These are phyloP conservation scores for Channa maculata DNA, from an alignment of 2,113 vertebrate species.

Conservation along the genomic window DNA sequence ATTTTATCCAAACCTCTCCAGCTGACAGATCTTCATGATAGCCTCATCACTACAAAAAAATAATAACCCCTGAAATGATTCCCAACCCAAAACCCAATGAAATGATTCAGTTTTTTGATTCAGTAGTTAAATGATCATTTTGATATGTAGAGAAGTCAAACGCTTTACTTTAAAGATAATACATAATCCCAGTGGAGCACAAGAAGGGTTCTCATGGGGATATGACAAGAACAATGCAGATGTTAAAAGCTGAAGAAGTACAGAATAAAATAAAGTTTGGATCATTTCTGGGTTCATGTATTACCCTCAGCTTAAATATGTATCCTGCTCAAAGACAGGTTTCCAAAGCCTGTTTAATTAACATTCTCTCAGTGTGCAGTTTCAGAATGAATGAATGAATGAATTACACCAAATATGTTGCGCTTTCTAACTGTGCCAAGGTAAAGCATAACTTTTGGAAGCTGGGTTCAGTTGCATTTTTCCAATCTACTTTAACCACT, in stretches of 20 bases:
- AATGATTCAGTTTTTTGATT: no score
- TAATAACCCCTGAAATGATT: no score
- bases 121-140: no score
- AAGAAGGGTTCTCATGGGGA: conserved; percentile 39
- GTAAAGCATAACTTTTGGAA: no score
- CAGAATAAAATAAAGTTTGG: neutral
- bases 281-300: neutral
- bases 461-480: no score
- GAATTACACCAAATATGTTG: no score
- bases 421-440: no score
- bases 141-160: neutral
- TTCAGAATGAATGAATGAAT: no score
- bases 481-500: no score
- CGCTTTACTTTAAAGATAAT: conserved; percentile 17
- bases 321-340: neutral
- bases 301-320: neutral
- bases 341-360: neutral
- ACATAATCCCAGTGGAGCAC: conserved; percentile 20
- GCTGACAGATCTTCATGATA: neutral
- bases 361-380: neutral
- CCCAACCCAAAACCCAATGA: no score
- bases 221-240: conserved; percentile 16
- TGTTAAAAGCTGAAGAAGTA: neutral
- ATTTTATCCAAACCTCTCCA: neutral
- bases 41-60: neutral